Conservation (phyloP, 1,140 invertebrate genomes). For the Drosophila cardini region DNA sequence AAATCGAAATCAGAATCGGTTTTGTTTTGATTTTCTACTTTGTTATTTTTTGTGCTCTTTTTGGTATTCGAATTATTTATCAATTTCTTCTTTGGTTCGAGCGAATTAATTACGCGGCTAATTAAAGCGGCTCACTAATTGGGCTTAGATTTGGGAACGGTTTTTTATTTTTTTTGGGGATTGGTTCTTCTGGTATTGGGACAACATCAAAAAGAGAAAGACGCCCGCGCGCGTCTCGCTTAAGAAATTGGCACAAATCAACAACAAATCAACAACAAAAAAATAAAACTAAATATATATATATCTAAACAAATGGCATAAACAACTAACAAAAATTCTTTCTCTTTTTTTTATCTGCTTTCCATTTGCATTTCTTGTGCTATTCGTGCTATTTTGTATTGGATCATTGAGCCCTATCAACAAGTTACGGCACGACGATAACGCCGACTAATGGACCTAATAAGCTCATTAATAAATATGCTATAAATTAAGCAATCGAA, state of each 20-base stretch:
- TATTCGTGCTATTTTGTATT: slow-evolving; percentile 17
- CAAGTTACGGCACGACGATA: background rate
- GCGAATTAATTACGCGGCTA: slow-evolving; percentile 52
- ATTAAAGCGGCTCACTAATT: slow-evolving; percentile 55
- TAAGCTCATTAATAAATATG: slow-evolving; percentile 47
- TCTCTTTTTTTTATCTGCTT: slow-evolving; percentile 34
- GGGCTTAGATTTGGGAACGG: slow-evolving; percentile 35
- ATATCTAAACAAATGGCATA: slow-evolving; percentile 15
- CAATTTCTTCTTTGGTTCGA: slow-evolving; percentile 25
- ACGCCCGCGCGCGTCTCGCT: slow-evolving; percentile 25
- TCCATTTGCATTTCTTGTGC: slow-evolving; percentile 35
- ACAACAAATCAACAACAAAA: slow-evolving; percentile 26
- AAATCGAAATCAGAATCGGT: slow-evolving; percentile 44
- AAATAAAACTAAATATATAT: background rate
- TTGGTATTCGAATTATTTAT: slow-evolving; percentile 24
- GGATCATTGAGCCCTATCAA: slow-evolving; percentile 24
- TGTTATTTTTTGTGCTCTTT: slow-evolving; percentile 26
- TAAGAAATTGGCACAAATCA: slow-evolving; percentile 61
- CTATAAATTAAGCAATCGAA: slow-evolving; percentile 44
- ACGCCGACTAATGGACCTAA: slow-evolving; percentile 37
- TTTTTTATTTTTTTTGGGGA: slow-evolving; percentile 33
- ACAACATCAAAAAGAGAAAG: slow-evolving; percentile 35
- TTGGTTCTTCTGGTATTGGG: slow-evolving; percentile 27
- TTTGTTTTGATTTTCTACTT: slow-evolving; percentile 20
- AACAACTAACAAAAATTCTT: slow-evolving; percentile 25